Evolutionary conservation across 1,140 invertebrate species (phyloP), one percentile per base, ranked within the genome.

Genomic region (Agrilus planipennis): DNA sequence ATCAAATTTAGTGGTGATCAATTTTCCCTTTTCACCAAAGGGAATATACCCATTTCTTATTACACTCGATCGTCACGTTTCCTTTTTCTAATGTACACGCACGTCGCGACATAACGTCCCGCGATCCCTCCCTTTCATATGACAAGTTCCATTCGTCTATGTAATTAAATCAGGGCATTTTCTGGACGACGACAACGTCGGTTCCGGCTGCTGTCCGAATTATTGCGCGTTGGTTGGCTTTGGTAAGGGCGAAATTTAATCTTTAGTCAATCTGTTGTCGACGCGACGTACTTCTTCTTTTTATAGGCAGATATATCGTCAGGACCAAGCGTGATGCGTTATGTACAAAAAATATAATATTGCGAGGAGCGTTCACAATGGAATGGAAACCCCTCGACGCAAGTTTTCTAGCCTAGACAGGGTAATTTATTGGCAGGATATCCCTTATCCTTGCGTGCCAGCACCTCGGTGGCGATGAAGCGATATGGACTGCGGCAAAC

Each of bases 391-490:
- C 40, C 45, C 42, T 37, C 30, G 31, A 40, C 30, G 41, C 32
- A 34, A 43, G 14, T 31, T 28, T 43, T 44, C 49, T 39, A 40
- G 37, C 32, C 30, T 22, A 19, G 37, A 21, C 47, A 43, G 48
- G 39, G 49, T 50, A 51, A 53, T 53, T 50, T 53, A 53, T 53
- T 48, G 42, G 41, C 42, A 50, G 51, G 48, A 53, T 48, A 50
- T 53, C 44, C 45, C 45, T 44, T 53, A 50, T 53, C 46, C 48
- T 53, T 30, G 51, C 51, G 51, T 50, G 51, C 49, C 47, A 50
- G 32, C 47, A 47, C 41, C 36, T 39, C 35, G 21, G 25, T 36
- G 41, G 42, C 34, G 23, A 21, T 21, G 20, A 21, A 36, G 7
- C 23, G 19, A 36, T 21, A 36, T 23, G 23, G 19, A 22, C 34